phyloP scores from a whole-genome alignment of 2,797 vertebrate species.

The Ctenochaetus hawaiiensis region DNA sequence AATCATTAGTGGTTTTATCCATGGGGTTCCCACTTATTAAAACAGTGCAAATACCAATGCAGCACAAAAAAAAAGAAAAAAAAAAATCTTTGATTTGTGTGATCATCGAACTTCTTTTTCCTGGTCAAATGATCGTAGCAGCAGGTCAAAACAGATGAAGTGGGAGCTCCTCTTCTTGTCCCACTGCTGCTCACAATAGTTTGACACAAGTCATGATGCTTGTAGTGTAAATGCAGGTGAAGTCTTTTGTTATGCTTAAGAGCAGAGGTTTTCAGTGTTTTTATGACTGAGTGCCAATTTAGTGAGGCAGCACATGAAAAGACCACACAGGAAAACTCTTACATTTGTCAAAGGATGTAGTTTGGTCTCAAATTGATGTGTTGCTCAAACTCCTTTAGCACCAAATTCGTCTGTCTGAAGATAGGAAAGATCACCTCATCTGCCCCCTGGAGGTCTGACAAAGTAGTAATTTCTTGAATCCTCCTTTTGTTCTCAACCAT shows the following conservation, averaged over 20 bases:
- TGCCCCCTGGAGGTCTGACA: no score
- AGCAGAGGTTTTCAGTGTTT: no score
- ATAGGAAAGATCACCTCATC: no score
- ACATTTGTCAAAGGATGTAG: no score
- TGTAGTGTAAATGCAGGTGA: not conserved
- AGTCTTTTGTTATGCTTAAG: not conserved
- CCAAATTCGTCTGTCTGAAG: no score
- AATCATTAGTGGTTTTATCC: constrained; percentile 10
- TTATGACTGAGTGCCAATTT: no score
- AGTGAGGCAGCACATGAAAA: no score
- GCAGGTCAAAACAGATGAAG: not conserved
- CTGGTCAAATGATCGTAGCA: not conserved
- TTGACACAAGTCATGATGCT: not conserved
- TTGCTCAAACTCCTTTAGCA: no score
- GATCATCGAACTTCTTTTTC: not conserved
- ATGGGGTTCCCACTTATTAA: not conserved
- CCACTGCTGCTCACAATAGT: not conserved
- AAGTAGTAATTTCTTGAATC: no score
- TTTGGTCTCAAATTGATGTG: no score
- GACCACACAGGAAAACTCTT: no score
- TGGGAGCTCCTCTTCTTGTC: constrained; percentile 3
- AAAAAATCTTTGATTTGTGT: not conserved
- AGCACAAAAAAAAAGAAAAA: not conserved
- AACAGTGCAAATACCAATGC: not conserved
- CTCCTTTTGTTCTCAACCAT: no score